Base-by-base conservation (phyloP, 2,113 vertebrate genomes). In the Dipodomys spectabilis region DNA sequence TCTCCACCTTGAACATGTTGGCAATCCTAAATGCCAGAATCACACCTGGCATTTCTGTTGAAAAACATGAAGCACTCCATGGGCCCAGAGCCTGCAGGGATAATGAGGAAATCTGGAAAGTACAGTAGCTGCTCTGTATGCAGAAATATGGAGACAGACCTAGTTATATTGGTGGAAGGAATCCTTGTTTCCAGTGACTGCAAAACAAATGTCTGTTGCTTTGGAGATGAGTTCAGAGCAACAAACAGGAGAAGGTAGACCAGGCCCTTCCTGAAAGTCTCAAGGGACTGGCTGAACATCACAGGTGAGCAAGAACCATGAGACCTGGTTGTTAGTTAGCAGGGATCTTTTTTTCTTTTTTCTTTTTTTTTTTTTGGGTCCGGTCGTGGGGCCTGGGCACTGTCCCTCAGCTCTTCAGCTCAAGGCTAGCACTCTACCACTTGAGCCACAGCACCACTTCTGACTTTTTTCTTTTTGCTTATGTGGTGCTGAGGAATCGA, bases 1-100 rank as follows among this genome's bases (percentile, higher is more conserved):
- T 72, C 25, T 95, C 91, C 80, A 95, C 89, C 71, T 89, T 87
- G 39, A 95, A 19, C 60, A 88, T 95, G 39, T 45, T 96, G 95
- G 73, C 89, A 94, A 22, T 39, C 23, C 39, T 77, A 92, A 93
- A 86, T 90, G 44, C 87, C 89, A 78, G 80, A 74, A 16, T 11
- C 27, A 73, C 64, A 90, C 23, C 44, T 96, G 23, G 81, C 94
- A 28, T 95, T 91, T 96, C 45, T 96, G 44, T 93, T 78, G 95
- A 77, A 94, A 96, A 95, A 96, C 84, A 57, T 12, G 74, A n/a
- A 35, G 5, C 73, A 62, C 53, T 15, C 44, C 67, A 39, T 64
- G 35, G 27, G 15, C 53, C 65, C 67, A 74, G 83, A 53, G 32
- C 22, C 82, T 92, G 30, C 10, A 57, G 71, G 64, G 77, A n/a